phyloP scores from a whole-genome alignment of 1,140 invertebrate species.

The Pinna nobilis region DNA sequence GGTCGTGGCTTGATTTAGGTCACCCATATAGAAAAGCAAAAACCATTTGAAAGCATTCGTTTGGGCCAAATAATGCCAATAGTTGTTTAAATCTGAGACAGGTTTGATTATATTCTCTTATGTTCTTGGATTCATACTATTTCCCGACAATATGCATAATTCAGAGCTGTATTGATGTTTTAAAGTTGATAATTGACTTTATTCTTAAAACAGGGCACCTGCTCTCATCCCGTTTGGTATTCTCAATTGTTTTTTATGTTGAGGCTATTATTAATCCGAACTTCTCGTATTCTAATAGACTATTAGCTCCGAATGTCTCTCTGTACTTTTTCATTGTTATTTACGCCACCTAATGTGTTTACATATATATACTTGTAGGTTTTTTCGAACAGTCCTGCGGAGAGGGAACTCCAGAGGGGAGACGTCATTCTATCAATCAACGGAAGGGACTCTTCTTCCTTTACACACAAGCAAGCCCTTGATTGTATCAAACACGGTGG shows the following conservation, averaged over 20 bases:
- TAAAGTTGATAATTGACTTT: neutral
- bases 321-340: neutral
- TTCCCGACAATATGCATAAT: too few species aligned
- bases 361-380: too few species aligned
- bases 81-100: too few species aligned
- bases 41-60: too few species aligned
- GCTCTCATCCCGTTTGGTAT: neutral
- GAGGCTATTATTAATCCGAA: neutral
- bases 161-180: too few species aligned
- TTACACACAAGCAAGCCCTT: constrained; percentile 93
- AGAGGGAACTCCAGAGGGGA: constrained; percentile 87
- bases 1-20: too few species aligned
- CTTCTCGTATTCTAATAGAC: neutral
- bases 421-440: constrained; percentile 93
- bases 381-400: constrained; percentile 81
- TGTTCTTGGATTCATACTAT: too few species aligned
- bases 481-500: constrained; percentile 89
- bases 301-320: neutral
- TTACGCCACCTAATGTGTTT: constrained; percentile 41
- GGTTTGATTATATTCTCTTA: too few species aligned
- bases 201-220: neutral
- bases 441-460: constrained; percentile 87
- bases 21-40: too few species aligned
- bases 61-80: too few species aligned
- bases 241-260: neutral